Conservation (phyloP, 2,113 vertebrate species). For the Atherinomorus stipes region DNA sequence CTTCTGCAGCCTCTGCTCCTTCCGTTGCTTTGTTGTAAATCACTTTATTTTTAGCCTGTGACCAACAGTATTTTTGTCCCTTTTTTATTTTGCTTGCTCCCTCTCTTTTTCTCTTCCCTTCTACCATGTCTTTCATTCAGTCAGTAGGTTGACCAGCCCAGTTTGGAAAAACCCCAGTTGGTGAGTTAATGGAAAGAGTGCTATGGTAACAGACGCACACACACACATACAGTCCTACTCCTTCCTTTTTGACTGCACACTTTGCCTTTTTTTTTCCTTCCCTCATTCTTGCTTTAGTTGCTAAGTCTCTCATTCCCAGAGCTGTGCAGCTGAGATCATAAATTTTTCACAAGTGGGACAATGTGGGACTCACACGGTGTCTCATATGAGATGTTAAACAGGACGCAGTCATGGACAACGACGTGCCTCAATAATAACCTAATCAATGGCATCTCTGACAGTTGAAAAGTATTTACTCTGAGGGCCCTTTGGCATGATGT, state of each 20-base stretch:
- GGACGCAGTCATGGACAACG: background rate
- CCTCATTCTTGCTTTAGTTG: slow-evolving; percentile 36
- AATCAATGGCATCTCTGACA: slow-evolving; percentile 48
- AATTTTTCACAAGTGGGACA: slow-evolving; percentile 40
- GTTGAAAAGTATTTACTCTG: slow-evolving; percentile 40
- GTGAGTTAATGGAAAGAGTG: slow-evolving; percentile 79
- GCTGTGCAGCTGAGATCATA: slow-evolving; percentile 57
- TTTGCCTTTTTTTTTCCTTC: slow-evolving; percentile 50
- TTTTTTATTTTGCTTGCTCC: slow-evolving; percentile 38
- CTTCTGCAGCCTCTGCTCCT: slow-evolving; percentile 4
- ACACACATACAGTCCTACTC: slow-evolving; percentile 46
- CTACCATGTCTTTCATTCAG: slow-evolving; percentile 51
- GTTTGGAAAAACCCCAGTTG: slow-evolving; percentile 67
- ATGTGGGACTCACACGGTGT: slow-evolving; percentile 11
- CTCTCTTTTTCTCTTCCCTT: slow-evolving; percentile 34
- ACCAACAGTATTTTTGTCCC: slow-evolving; percentile 42
- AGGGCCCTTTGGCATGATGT: slow-evolving; percentile 26
- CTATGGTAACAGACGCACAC: slow-evolving; percentile 76
- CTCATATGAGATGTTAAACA: slow-evolving; percentile 27
- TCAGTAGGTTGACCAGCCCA: slow-evolving; percentile 54
- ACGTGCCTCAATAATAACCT: slow-evolving; percentile 34
- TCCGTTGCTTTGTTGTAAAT: slow-evolving; percentile 21
- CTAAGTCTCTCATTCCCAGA: slow-evolving; percentile 36
- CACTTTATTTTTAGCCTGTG: slow-evolving; percentile 45
- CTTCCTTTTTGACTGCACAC: slow-evolving; percentile 66